These are phyloP conservation scores for Diachasmimorpha longicaudata DNA, from an alignment of 1,140 invertebrate genomes.

Conservation along the genomic window DNA sequence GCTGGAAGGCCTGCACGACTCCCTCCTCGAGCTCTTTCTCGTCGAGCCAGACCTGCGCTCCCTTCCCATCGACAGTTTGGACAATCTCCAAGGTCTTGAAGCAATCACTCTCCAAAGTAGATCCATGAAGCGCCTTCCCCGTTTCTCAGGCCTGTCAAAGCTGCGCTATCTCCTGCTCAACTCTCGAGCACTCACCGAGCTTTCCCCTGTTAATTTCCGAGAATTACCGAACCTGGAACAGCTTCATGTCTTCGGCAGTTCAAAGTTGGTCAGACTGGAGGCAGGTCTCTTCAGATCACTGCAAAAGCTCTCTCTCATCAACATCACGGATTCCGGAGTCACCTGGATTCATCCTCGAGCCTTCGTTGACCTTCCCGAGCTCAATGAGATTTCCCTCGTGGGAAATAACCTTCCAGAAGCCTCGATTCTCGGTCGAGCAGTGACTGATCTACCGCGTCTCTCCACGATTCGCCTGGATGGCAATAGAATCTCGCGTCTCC, in stretches of 20 bases:
- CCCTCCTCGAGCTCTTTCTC: constrained; percentile 80
- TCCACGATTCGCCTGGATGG: constrained; percentile 72
- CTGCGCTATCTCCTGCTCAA: constrained; percentile 72
- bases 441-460: constrained; percentile 75
- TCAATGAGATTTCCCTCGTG: constrained; percentile 74
- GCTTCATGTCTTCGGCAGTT: constrained; percentile 75
- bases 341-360: constrained; percentile 81
- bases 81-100: constrained; percentile 76
- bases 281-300: constrained; percentile 77
- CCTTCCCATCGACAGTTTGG: constrained; percentile 78
- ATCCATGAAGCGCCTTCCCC: constrained; percentile 73
- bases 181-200: constrained; percentile 71
- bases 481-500: constrained; percentile 74
- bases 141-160: constrained; percentile 70
- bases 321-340: constrained; percentile 79
- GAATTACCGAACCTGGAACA: constrained; percentile 76
- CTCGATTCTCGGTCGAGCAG: constrained; percentile 76
- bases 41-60: constrained; percentile 82
- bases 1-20: constrained; percentile 77
- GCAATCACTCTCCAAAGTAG: constrained; percentile 82
- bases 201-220: constrained; percentile 75
- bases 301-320: constrained; percentile 74
- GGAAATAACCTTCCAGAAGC: constrained; percentile 78
- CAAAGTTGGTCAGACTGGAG: constrained; percentile 70
- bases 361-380: constrained; percentile 71